Evolutionary conservation across 2,113 vertebrate species (phyloP).

Genomic region (Myrmecobius fasciatus): DNA sequence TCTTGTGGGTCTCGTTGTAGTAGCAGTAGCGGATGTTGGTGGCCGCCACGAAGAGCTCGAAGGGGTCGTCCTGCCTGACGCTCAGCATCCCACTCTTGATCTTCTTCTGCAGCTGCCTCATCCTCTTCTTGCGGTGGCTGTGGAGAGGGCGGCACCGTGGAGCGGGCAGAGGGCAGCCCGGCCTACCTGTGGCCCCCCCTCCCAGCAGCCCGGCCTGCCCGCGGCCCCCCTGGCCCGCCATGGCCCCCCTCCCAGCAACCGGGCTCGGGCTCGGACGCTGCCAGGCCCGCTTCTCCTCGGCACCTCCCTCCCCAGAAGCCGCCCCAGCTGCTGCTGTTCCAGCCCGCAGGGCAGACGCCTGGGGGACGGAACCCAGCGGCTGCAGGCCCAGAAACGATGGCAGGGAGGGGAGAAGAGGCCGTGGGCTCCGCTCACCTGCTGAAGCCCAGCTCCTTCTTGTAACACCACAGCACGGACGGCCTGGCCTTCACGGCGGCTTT

Average conservation of each 20-base stretch:
- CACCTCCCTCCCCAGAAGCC: too few relatives aligned
- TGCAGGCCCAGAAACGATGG: not conserved
- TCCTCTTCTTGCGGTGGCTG: constrained; percentile 97
- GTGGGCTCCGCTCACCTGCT: constrained; percentile 89
- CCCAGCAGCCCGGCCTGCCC: too few relatives aligned
- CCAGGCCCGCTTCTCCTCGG: too few relatives aligned
- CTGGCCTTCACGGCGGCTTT: constrained; percentile 94
- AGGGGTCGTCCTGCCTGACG: constrained; percentile 95
- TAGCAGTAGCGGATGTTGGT: constrained; percentile 99
- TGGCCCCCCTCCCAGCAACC: too few relatives aligned
- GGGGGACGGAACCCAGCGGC: not conserved
- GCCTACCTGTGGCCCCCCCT: too few relatives aligned
- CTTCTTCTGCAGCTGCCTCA: constrained; percentile 98
- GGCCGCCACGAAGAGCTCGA: constrained; percentile 96
- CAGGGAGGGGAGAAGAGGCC: not conserved
- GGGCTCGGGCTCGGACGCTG: too few relatives aligned
- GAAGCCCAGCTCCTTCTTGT: constrained; percentile 97
- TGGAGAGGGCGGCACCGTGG: not conserved
- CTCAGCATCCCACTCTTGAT: constrained; percentile 95
- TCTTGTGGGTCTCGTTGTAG: constrained; percentile 98
- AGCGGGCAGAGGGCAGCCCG: too few relatives aligned
- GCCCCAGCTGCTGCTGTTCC: too few relatives aligned
- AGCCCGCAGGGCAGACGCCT: not conserved
- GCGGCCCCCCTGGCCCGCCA: too few relatives aligned
- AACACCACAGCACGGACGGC: constrained; percentile 97